These are phyloP conservation scores for Cinara cedri DNA, from an alignment of 2,888 invertebrate species.

Conservation along the genomic window DNA sequence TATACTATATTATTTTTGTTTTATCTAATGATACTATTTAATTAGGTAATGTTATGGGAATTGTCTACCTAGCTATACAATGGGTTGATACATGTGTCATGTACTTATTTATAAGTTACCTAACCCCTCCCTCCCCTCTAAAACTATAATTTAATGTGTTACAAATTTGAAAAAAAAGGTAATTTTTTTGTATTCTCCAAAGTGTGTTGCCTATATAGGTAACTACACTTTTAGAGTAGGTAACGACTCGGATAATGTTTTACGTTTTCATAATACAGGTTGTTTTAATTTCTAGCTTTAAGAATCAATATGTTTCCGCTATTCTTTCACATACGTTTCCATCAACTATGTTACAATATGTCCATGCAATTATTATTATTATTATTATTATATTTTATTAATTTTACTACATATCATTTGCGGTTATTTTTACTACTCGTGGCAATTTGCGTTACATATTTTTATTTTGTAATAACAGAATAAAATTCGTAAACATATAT, in stretches of 20 bases:
- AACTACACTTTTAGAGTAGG: background rate
- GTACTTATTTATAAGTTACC: background rate
- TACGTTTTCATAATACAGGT: background rate
- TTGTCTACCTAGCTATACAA: background rate
- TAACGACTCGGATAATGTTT: background rate
- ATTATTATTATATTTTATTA: background rate
- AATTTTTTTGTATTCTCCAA: background rate
- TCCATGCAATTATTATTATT: background rate
- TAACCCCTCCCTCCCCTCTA: background rate
- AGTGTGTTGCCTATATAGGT: background rate
- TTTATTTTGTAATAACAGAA: background rate
- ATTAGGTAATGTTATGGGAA: background rate
- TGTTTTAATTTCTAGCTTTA: too few species aligned
- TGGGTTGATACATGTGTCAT: background rate
- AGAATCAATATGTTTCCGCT: background rate
- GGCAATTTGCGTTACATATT: background rate
- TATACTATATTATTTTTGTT: too few species aligned
- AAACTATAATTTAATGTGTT: background rate
- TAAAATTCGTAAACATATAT: constrained; percentile 3
- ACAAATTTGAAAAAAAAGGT: background rate
- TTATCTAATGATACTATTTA: too few species aligned
- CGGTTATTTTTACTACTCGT: constrained; percentile 20
- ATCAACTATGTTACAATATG: background rate
- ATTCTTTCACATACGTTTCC: background rate
- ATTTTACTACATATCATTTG: constrained; percentile 39